A percentile compares a stretch with the other conserved stretches of the same genome.
These are phyloP conservation scores for Triops longicaudatus DNA, from an alignment of 1,140 invertebrate genomes.

Conservation along the genomic window DNA sequence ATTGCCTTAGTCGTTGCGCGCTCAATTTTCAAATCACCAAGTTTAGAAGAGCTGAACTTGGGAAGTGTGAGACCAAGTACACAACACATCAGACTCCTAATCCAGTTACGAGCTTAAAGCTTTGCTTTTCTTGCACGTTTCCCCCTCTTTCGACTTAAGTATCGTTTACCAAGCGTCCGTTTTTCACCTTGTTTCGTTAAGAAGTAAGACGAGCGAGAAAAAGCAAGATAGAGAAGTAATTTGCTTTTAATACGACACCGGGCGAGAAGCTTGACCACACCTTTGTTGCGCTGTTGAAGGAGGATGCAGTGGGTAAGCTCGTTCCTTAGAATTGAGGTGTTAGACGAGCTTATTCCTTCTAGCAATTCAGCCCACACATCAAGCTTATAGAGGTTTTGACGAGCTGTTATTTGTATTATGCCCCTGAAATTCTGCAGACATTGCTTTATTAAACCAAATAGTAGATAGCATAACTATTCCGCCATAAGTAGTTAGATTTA, in stretches of 20 bases:
- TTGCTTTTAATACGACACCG: neutral
- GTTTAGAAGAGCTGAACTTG: neutral
- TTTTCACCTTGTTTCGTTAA: neutral
- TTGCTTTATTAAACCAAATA: too few relatives aligned
- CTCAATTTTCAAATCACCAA: neutral
- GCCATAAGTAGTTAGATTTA: too few relatives aligned
- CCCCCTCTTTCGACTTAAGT: neutral
- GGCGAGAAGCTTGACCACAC: neutral
- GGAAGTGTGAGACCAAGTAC: neutral
- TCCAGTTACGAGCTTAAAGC: constrained; percentile 9
- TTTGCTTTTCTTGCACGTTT: neutral
- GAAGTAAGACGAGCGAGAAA: neutral
- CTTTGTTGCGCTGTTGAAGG: neutral
- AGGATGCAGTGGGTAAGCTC: neutral
- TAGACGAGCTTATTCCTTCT: neutral
- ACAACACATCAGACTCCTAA: neutral
- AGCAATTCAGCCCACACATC: neutral
- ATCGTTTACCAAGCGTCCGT: neutral
- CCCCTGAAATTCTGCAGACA: too few relatives aligned
- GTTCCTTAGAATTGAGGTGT: neutral
- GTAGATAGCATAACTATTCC: too few relatives aligned
- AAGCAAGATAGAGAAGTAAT: neutral
- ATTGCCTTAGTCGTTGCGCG: neutral
- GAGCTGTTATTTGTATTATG: too few relatives aligned
- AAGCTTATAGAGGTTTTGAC: too few relatives aligned